A percentile compares a stretch with the other conserved stretches of the same genome.
Evolutionary conservation across 92 coral and sea anemone genomes (phyloP).

Genomic region (Parazoanthus darwini): DNA sequence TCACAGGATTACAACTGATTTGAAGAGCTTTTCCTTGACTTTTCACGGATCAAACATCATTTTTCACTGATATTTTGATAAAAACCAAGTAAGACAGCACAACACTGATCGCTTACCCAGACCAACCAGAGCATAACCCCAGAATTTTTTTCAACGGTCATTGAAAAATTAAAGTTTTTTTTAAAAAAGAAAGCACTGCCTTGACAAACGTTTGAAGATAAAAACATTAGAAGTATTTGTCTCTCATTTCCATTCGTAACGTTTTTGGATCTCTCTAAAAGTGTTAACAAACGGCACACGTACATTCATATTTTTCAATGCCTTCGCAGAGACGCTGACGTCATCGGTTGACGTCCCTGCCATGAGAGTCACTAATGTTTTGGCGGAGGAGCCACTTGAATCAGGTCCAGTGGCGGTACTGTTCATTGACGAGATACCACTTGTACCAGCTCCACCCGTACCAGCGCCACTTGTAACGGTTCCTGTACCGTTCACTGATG

Average conservation of each 20-base stretch:
- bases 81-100: too few relatives aligned
- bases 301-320: slow-evolving; percentile 32
- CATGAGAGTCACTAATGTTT: slow-evolving; percentile 20
- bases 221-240: background rate
- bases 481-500: background rate
- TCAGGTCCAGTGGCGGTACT: background rate
- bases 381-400: slow-evolving; percentile 14
- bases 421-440: background rate
- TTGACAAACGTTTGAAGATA: too few relatives aligned
- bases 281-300: background rate
- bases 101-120: too few relatives aligned
- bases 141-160: too few relatives aligned
- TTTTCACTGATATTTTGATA: too few relatives aligned
- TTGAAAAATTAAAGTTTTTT: too few relatives aligned
- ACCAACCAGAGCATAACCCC: too few relatives aligned
- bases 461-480: background rate
- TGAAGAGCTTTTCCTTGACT: too few relatives aligned
- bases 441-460: background rate
- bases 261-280: too few relatives aligned
- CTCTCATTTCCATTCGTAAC: background rate
- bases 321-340: slow-evolving; percentile 27
- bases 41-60: too few relatives aligned
- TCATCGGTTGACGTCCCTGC: slow-evolving; percentile 39
- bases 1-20: background rate
- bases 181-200: too few relatives aligned